phyloP scores from a whole-genome alignment of 2,888 invertebrate genomes.

The Melieria omissa region DNA sequence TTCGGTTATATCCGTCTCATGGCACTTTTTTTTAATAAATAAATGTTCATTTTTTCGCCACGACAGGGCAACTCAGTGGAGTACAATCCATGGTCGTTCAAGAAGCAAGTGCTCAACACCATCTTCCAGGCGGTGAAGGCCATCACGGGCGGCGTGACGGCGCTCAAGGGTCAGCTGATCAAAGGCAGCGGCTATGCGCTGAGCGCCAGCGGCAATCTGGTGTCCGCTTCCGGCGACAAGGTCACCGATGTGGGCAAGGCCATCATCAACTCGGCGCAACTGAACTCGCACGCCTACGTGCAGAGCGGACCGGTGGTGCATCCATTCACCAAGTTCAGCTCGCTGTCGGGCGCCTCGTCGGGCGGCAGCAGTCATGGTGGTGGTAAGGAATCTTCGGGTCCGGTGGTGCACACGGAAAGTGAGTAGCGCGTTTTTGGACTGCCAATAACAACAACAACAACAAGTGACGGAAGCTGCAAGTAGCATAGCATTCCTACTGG shows the following conservation, averaged over 20 bases:
- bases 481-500: neutral
- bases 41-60: neutral
- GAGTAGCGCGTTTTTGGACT: constrained; percentile 48
- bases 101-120: constrained; percentile 84
- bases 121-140: constrained; percentile 89
- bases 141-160: constrained; percentile 86
- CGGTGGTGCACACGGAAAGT: constrained; percentile 64
- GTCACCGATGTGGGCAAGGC: constrained; percentile 83
- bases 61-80: constrained; percentile 63
- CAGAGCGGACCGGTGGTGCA: constrained; percentile 51
- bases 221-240: constrained; percentile 81
- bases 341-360: constrained; percentile 62
- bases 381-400: constrained; percentile 46
- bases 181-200: constrained; percentile 82
- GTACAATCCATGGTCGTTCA: constrained; percentile 80
- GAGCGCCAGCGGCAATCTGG: constrained; percentile 74
- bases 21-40: neutral
- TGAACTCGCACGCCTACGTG: constrained; percentile 68
- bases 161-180: constrained; percentile 87
- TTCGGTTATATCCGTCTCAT: neutral
- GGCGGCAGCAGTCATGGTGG: constrained; percentile 56
- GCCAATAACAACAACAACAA: constrained; percentile 9
- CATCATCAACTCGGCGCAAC: constrained; percentile 80
- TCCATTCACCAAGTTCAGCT: constrained; percentile 60
- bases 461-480: neutral